A percentile compares a stretch with the other conserved stretches of the same genome.
These are phyloP conservation scores for Athripsodes cinereus DNA, from an alignment of 2,888 invertebrate species.

Conservation along the genomic window DNA sequence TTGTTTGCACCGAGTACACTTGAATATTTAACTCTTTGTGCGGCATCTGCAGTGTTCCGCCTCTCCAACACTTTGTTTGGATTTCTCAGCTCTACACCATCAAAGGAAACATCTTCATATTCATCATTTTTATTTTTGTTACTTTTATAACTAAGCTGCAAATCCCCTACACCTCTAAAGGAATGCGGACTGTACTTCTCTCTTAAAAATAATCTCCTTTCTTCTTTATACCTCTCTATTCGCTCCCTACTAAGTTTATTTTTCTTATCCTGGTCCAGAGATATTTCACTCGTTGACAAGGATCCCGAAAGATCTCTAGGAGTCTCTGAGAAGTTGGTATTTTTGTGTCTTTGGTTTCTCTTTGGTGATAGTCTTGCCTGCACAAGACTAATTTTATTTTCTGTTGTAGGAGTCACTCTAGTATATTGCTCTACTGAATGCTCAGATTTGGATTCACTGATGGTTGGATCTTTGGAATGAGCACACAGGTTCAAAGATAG, in stretches of 20 bases:
- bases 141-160: conserved; percentile 38
- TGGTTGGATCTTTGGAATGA: conserved; percentile 5
- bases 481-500: conserved; percentile 24
- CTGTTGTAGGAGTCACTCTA: conserved; percentile 53
- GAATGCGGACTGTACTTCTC: conserved; percentile 84
- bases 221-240: conserved; percentile 87
- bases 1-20: conserved; percentile 3
- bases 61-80: conserved; percentile 36
- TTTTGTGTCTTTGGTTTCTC: conserved; percentile 32
- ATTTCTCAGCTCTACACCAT: conserved; percentile 30
- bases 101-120: conserved; percentile 17
- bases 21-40: conserved; percentile 34
- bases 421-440: conserved; percentile 31
- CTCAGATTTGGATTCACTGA: conserved; percentile 29
- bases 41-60: conserved; percentile 46
- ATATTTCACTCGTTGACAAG: conserved; percentile 10
- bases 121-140: conserved; percentile 27
- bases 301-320: conserved; percentile 28
- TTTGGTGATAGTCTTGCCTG: conserved; percentile 43
- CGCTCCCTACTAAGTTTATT: conserved; percentile 67
- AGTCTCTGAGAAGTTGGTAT: conserved; percentile 34
- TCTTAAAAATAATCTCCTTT: conserved; percentile 74
- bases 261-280: conserved; percentile 37
- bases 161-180: conserved; percentile 58
- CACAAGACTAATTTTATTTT: conserved; percentile 56